Base-by-base conservation (phyloP, 1,140 invertebrate genomes). In the Sipha flava region DNA sequence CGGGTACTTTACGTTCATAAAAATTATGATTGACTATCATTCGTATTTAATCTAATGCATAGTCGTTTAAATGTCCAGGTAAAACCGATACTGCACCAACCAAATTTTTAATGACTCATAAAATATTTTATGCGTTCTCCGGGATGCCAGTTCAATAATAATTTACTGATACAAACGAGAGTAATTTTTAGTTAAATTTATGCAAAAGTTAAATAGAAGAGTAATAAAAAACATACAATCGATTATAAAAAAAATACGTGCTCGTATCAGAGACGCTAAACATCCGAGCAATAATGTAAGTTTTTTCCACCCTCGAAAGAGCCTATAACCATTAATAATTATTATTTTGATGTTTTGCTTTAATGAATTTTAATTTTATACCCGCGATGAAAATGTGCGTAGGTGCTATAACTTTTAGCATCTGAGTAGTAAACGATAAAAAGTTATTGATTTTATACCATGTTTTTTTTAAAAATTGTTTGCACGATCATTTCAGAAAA, bases 361-460 rank as follows among this genome's bases (percentile, higher is more conserved):
- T 77, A 57, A 57, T 59, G 52, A 77, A 57, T 77, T 77, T 77
- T 77, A 77, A 77, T 77, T 77, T 77, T 77, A 57, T 10, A 40
- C 34, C 43, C 52, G 2, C 37, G 23, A 45, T 45, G 2, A 47
- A 45, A 26, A 70, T 2, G 37, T 45, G 9, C 5, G 10, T 40
- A 40, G 4, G 10, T 21, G n/a, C 12, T 64, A 21, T 31, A 9
- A 21, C 34, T 6, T 64, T 64, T 64, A 37, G 37, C n/a, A 37
- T 64, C 34, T 40, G n/a, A 21, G 3, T 21, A n/a, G 10, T 6
- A 40, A 40, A 31, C 26, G 26, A 59, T 16, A 34, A 59, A 10
- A 10, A n/a, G n/a, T n/a, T n/a, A n/a, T n/a, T n/a, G n/a, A n/a
- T n/a, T n/a, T n/a, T n/a, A n/a, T n/a, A n/a, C n/a, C n/a, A n/a